Base-by-base conservation (phyloP, 53 echinoderm and acorn worm species). In the Astropecten irregularis region DNA sequence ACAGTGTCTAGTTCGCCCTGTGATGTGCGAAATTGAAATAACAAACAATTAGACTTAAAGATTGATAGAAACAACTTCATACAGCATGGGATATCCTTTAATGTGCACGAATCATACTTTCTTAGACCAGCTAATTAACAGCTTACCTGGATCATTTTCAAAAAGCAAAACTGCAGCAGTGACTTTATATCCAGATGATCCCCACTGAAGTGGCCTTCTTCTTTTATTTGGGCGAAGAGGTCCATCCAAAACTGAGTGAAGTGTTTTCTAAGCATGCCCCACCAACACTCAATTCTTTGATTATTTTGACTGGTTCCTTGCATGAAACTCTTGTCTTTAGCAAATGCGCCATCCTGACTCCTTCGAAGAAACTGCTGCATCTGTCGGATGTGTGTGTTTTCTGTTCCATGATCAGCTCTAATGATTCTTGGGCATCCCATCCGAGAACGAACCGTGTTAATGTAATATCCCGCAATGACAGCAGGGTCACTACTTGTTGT, bases 1-100 rank as follows among this genome's bases (percentile, higher is more conserved):
- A 68, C 40, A 16, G 40, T 66, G 68, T 89, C 89, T 19, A 89
- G 70, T 76, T 89, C 84, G 33, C 28, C 34, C 84, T 89, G 14
- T 16, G 14, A 21, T 9, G 30, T 61, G 61, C 20, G 61, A 22
- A 4, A 46, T 8, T 1, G 10, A 61, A 28, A 0, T 9, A 7
- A 26, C 29, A 26, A 61, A 26, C 61, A 61, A 2, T 61, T 46
- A 8, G 14, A 14, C 8, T 9, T 46, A 9, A 46, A 2, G 30
- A 58, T n/a, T n/a, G n/a, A n/a, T n/a, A n/a, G n/a, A n/a, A n/a
- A n/a, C n/a, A n/a, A n/a, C n/a, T n/a, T n/a, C n/a, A n/a, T n/a
- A n/a, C n/a, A n/a, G n/a, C n/a, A n/a, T n/a, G n/a, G n/a, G n/a
- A n/a, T n/a, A n/a, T n/a, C n/a, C n/a, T n/a, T n/a, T n/a, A n/a